Conservation (phyloP, 2,113 vertebrate genomes). For the Neodon shergylaensis region DNA sequence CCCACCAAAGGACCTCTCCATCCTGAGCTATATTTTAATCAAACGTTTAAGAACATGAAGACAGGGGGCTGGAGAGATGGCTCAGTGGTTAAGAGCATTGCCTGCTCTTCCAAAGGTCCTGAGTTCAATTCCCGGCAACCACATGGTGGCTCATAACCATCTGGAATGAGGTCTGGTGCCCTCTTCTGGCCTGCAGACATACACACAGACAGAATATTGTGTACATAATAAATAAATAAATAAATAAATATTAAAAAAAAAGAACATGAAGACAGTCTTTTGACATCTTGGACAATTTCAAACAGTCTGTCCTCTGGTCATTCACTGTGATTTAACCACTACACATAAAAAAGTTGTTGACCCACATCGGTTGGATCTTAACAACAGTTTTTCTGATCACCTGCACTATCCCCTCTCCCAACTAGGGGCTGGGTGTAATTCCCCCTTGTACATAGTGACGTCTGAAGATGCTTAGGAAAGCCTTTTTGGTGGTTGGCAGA, state of each 20-base stretch:
- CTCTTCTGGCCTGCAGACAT: no score
- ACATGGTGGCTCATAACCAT: no score
- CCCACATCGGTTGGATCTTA: not conserved
- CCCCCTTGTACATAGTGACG: no score
- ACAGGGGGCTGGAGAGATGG: no score
- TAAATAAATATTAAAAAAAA: no score
- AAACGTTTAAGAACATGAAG: not conserved
- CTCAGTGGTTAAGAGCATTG: no score
- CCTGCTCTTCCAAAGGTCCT: no score
- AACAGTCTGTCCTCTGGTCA: not conserved
- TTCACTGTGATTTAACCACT: not conserved
- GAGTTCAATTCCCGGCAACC: no score
- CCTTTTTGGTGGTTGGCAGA: not conserved
- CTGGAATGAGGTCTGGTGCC: no score
- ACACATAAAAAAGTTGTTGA: not conserved
- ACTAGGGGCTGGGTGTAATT: not conserved
- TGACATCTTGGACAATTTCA: not conserved
- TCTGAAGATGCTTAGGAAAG: not conserved
- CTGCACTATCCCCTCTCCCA: not conserved
- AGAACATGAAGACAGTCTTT: not conserved
- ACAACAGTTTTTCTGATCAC: not conserved
- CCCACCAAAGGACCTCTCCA: no score
- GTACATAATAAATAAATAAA: no score
- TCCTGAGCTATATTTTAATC: not conserved
- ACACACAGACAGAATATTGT: no score